Evolutionary conservation across 2,797 vertebrate species (phyloP).

Genomic region (Hozukius guyotensis): DNA sequence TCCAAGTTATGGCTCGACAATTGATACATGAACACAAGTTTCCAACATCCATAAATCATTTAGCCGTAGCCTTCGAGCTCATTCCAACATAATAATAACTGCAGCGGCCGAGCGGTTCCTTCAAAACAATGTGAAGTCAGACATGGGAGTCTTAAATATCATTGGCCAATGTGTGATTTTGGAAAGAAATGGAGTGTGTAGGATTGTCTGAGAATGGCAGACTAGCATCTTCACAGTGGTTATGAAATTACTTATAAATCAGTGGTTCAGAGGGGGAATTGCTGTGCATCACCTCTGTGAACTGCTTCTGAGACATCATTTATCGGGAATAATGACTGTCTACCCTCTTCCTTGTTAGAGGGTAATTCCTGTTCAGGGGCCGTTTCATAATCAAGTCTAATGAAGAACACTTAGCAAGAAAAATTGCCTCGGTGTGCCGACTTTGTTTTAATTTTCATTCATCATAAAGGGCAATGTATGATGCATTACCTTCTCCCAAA

Average conservation of each 20-base stretch:
- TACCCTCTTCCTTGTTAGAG: slow-evolving; percentile 12
- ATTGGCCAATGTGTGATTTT: neutral
- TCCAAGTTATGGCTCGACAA: slow-evolving; percentile 32
- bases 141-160: neutral
- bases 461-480: neutral
- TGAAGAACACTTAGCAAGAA: slow-evolving; percentile 36
- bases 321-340: slow-evolving; percentile 15
- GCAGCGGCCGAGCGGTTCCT: neutral
- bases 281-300: slow-evolving; percentile 11
- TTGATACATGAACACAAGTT: slow-evolving; percentile 28
- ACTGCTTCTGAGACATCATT: slow-evolving; percentile 8
- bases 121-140: neutral
- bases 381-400: slow-evolving; percentile 46
- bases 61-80: slow-evolving; percentile 17
- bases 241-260: slow-evolving; percentile 10
- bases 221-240: neutral
- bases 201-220: neutral
- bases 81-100: neutral
- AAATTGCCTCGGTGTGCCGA: neutral
- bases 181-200: slow-evolving; percentile 10
- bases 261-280: neutral
- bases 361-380: slow-evolving; percentile 32
- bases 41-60: slow-evolving; percentile 25
- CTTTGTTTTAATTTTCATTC: slow-evolving; percentile 21
- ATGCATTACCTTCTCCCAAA: slow-evolving; percentile 8